Percentiles rank a stretch among this genome's conserved stretches.
phyloP scores from a whole-genome alignment of 2,888 invertebrate species.

The Pyrrhosoma nymphula region DNA sequence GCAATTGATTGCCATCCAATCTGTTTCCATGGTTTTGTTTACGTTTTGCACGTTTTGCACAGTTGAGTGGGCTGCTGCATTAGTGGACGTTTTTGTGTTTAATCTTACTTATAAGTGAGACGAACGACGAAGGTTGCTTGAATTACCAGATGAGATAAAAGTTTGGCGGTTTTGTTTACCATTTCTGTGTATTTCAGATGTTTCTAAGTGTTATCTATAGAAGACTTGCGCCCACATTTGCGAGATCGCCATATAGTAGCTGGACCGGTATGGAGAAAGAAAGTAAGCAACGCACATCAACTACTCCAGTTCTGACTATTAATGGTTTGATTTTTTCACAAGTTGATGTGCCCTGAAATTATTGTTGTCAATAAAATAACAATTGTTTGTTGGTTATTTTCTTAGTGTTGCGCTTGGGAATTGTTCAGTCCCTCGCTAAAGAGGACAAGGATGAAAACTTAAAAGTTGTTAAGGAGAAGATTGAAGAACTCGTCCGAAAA shows the following conservation, averaged over 20 bases:
- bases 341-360: too few species aligned
- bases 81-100: background rate
- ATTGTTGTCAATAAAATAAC: too few species aligned
- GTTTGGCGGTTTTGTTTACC: background rate
- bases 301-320: too few species aligned
- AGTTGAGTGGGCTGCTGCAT: background rate
- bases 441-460: slow-evolving; percentile 88
- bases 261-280: background rate
- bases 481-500: slow-evolving; percentile 85
- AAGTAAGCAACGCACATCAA: too few species aligned
- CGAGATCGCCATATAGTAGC: background rate
- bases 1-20: too few species aligned
- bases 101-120: background rate
- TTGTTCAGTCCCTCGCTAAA: slow-evolving; percentile 91
- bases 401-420: slow-evolving; percentile 85
- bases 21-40: background rate
- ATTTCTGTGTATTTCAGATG: background rate
- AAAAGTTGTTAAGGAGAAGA: slow-evolving; percentile 84
- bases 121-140: background rate
- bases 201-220: background rate
- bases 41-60: background rate
- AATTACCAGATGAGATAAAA: background rate
- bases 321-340: too few species aligned
- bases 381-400: slow-evolving; percentile 69
- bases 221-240: background rate